Percentiles rank a stretch among this genome's conserved stretches.
Conservation (phyloP, 35 echinoderm and acorn worm species). For the Anneissia japonica region DNA sequence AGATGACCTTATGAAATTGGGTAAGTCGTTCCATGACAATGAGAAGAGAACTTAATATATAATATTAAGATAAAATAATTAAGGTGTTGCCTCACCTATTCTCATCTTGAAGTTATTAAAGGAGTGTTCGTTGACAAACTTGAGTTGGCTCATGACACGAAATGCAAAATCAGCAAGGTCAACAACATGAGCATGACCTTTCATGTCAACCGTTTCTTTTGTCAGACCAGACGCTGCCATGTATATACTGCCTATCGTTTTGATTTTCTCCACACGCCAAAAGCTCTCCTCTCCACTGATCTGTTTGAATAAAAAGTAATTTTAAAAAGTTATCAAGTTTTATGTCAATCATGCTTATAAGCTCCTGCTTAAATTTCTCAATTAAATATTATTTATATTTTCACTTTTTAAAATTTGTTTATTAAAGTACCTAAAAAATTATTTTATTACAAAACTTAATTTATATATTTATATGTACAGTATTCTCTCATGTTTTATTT, state of each 20-base stretch:
- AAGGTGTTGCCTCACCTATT: slow-evolving; percentile 96
- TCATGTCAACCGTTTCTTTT: slow-evolving; percentile 80
- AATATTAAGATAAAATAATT: neutral
- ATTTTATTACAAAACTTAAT: too few species aligned
- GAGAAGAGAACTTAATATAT: neutral
- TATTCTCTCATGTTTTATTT: too few species aligned
- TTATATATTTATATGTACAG: too few species aligned
- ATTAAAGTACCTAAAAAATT: too few species aligned
- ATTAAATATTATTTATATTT: too few species aligned
- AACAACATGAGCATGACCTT: slow-evolving; percentile 71
- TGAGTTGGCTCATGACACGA: slow-evolving; percentile 65
- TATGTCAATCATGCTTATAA: too few species aligned
- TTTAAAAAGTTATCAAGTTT: too few species aligned
- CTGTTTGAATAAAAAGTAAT: slow-evolving; percentile 27
- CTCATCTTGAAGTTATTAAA: slow-evolving; percentile 99
- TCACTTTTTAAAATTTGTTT: too few species aligned
- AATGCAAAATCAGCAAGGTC: slow-evolving; percentile 94
- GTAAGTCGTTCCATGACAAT: neutral
- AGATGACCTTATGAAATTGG: too few species aligned
- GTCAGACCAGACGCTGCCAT: slow-evolving; percentile 98
- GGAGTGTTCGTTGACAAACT: slow-evolving; percentile 91
- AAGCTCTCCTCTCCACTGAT: slow-evolving; percentile 72
- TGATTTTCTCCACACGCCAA: slow-evolving; percentile 78
- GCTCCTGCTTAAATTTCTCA: too few species aligned
- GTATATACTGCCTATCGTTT: slow-evolving; percentile 90